Evolutionary conservation across 1,140 invertebrate species (phyloP).

Genomic region (Scaptomyza hsui): DNA sequence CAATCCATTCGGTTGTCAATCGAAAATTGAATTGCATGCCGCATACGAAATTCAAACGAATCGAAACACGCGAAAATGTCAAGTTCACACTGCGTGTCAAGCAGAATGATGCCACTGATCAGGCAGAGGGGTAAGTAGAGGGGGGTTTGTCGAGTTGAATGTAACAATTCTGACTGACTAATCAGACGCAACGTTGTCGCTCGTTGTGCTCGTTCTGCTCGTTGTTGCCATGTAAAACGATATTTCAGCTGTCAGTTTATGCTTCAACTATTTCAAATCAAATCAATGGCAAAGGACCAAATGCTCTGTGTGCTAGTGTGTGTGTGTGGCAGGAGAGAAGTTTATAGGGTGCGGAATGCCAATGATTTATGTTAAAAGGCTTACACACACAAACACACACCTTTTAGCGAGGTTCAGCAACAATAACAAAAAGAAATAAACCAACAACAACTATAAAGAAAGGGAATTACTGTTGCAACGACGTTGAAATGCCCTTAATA

Average conservation of each 20-base stretch:
- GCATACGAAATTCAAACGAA: slow-evolving; percentile 37
- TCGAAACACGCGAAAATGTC: slow-evolving; percentile 56
- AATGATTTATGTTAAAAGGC: slow-evolving; percentile 79
- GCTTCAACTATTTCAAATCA: slow-evolving; percentile 79
- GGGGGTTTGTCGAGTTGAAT: slow-evolving; percentile 4
- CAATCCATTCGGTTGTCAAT: slow-evolving; percentile 21
- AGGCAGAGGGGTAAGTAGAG: neutral
- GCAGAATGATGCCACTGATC: slow-evolving; percentile 44
- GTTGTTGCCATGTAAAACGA: slow-evolving; percentile 63
- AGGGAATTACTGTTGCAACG: neutral
- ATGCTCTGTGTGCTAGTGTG: slow-evolving; percentile 4
- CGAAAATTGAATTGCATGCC: slow-evolving; percentile 46
- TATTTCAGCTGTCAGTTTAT: slow-evolving; percentile 80
- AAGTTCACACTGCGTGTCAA: slow-evolving; percentile 68
- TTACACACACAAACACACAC: slow-evolving; percentile 42
- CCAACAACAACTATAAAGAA: slow-evolving; percentile 19
- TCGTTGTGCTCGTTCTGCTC: slow-evolving; percentile 6
- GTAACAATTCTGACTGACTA: slow-evolving; percentile 62
- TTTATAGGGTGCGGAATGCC: slow-evolving; percentile 23
- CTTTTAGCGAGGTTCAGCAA: slow-evolving; percentile 37
- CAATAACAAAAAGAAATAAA: slow-evolving; percentile 16
- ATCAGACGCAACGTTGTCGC: slow-evolving; percentile 66
- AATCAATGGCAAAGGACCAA: slow-evolving; percentile 73
- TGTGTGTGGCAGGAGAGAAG: neutral
- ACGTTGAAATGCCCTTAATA: neutral